Percentiles rank a stretch among this genome's conserved stretches.
These are phyloP conservation scores for Frankliniella fusca DNA, from an alignment of 2,888 invertebrate genomes.

Conservation along the genomic window DNA sequence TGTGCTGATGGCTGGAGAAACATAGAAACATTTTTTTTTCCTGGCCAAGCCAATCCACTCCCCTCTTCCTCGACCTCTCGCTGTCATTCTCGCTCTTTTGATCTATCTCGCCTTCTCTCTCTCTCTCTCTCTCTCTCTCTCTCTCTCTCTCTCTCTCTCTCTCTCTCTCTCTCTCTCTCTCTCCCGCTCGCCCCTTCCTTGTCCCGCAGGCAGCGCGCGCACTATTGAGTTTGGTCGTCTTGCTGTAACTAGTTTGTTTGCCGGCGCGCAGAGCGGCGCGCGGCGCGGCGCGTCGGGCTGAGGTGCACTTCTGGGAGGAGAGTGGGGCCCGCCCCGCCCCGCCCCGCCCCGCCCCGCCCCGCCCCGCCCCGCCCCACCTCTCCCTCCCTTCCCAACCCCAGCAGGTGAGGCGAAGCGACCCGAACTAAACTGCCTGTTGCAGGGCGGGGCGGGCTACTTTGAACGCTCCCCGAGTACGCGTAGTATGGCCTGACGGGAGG, in stretches of 20 bases:
- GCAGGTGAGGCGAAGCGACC: too few relatives aligned
- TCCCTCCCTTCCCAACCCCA: not conserved
- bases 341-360: not conserved
- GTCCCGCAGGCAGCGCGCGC: not conserved
- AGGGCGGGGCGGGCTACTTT: not conserved
- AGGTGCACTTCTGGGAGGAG: too few relatives aligned
- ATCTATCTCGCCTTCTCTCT: too few relatives aligned
- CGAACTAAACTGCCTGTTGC: not conserved
- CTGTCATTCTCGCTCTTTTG: too few relatives aligned
- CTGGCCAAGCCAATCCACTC: too few relatives aligned
- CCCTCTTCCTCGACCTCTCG: too few relatives aligned
- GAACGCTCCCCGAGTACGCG: too few relatives aligned
- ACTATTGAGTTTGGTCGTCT: not conserved
- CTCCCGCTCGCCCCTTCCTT: not conserved
- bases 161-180: not conserved
- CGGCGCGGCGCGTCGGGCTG: too few relatives aligned
- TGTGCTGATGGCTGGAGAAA: too few relatives aligned
- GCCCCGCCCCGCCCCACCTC: not conserved
- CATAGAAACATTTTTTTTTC: too few relatives aligned
- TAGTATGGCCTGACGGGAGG: too few relatives aligned
- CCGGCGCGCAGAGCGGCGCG: not conserved
- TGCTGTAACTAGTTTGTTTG: not conserved
- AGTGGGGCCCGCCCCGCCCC: not conserved
- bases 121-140: not conserved
- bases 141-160: not conserved